Evolutionary conservation across 2,888 invertebrate species (phyloP), one percentile per base, ranked within the genome.

Genomic region (Philhelius pedissequus): DNA sequence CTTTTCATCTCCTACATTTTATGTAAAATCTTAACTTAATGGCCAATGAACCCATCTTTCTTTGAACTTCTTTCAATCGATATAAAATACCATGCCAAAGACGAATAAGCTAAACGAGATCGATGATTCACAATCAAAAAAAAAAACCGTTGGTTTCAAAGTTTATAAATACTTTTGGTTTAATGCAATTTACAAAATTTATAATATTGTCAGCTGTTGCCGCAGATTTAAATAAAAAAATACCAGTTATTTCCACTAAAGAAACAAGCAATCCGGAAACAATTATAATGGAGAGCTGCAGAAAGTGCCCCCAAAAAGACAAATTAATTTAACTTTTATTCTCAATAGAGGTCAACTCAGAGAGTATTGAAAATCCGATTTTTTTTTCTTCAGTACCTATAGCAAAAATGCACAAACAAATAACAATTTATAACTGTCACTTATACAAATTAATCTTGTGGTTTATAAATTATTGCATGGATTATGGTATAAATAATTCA

Each of bases 161-260:
- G 50, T 73, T 58, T 79, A 79, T 74, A 79, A 79, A 79, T 79
- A 79, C 52, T 18, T 77, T 62, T 8, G 27, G 11, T n/a, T 25
- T 13, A 66, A 60, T 58, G 71, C 30, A 50, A 18, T 73, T 58
- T 54, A 40, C 8, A 56, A 22, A 56, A 73, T 73, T 79, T 79
- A 71, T 66, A 79, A 52, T 22, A 70, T 64, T 66, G 66, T 43
- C 71, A 79, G 66, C 40, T 79, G 73, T 66, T 64, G 18, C 58
- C 11, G n/a, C 40, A 32, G 32, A 66, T 66, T 77, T 48, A 52
- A 62, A 60, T 35, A 52, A 69, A 27, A 7, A 77, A 25, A 35
- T 30, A 62, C 62, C 62, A 69, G 38, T 71, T 71, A 18, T 43
- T 69, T 60, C 40, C 30, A 68, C 27, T 43, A 22, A 40, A 66